Evolutionary conservation across 2,888 invertebrate genomes (phyloP).

Genomic region (Phaonia tiefii): DNA sequence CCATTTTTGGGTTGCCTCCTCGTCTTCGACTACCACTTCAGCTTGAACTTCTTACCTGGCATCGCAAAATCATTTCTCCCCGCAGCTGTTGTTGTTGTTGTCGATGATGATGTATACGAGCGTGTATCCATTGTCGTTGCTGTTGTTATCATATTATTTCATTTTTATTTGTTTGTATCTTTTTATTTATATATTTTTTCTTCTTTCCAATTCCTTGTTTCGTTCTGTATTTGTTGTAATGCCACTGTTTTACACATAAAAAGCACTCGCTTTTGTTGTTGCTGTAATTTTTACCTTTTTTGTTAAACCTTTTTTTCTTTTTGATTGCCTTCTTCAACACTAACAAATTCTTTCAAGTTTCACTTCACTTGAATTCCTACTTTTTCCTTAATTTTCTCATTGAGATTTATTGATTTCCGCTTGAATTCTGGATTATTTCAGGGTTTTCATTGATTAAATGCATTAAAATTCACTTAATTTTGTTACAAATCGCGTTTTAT

Average conservation of each 20-base stretch:
- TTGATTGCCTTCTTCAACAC: background rate
- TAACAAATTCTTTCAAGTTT: background rate
- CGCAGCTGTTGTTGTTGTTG: slow-evolving; percentile 67
- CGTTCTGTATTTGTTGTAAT: slow-evolving; percentile 26
- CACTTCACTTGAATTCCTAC: background rate
- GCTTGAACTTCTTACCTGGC: slow-evolving; percentile 75
- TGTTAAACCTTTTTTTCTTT: background rate
- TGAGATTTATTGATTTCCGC: slow-evolving; percentile 36
- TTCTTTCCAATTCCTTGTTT: background rate
- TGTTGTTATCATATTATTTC: slow-evolving; percentile 77
- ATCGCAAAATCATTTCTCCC: slow-evolving; percentile 79
- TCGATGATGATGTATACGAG: slow-evolving; percentile 73
- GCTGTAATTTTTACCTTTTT: slow-evolving; percentile 2
- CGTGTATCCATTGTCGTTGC: slow-evolving; percentile 80
- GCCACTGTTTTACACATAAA: slow-evolving; percentile 16
- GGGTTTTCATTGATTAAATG: background rate
- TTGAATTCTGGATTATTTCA: background rate
- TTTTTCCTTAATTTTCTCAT: slow-evolving; percentile 42
- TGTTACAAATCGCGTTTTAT: slow-evolving; percentile 62
- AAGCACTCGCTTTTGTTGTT: slow-evolving; percentile 6
- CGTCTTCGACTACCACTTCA: background rate
- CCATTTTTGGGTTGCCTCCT: background rate
- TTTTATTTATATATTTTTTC: slow-evolving; percentile 41
- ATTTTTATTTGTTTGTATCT: slow-evolving; percentile 3
- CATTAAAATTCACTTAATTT: slow-evolving; percentile 50